Base-by-base conservation (phyloP, 1,140 invertebrate species). In the Metaphire vulgaris region DNA sequence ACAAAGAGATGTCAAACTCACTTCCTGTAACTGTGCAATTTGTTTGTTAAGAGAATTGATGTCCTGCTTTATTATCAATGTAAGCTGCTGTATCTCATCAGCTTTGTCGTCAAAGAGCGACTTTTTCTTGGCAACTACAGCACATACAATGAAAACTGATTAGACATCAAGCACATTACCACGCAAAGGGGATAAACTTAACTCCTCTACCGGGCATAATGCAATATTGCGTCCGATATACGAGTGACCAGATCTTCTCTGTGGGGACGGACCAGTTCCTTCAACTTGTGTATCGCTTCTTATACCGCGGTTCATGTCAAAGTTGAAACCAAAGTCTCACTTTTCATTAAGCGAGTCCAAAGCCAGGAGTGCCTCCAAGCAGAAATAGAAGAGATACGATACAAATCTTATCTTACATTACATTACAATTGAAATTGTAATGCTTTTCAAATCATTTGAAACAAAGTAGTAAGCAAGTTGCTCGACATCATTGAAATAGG, bases 61-160 rank as follows among this genome's bases (percentile, higher is more conserved):
- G 87, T 99, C 97, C 81, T 94, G 92, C 88, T 98, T 99, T 33
- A 99, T 97, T 68, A 98, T 97, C 82, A 95, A 96, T 0, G 96
- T 98, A 64, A 99, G 86, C 85, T 99, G 95, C 86, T 99, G 95
- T 73, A 99, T 97, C 89, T 99, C 97, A 76, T 91, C 89, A 68
- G 95, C 92, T 32, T 85, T 85, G 74, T 99, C 97, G 87, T 99
- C 95, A 88, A 99, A 99, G 68, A 99, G 88, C 0, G 95, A 97
- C 86, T 96, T 97, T 82, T 92, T 92, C 88, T 98, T 98, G 2
- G 97, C 96, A 89, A 99, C 93, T 96, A 84, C 66, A 89, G 91
- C 83, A 79, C 83, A 80, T 79, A 81, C 76, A 76, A 28, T 79
- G 69, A 76, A 69, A 34, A 6, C 29, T 26, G 31, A 1, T 0